Evolutionary conservation across 2,797 vertebrate genomes (phyloP).

Genomic region (Macroramphosus scolopax): DNA sequence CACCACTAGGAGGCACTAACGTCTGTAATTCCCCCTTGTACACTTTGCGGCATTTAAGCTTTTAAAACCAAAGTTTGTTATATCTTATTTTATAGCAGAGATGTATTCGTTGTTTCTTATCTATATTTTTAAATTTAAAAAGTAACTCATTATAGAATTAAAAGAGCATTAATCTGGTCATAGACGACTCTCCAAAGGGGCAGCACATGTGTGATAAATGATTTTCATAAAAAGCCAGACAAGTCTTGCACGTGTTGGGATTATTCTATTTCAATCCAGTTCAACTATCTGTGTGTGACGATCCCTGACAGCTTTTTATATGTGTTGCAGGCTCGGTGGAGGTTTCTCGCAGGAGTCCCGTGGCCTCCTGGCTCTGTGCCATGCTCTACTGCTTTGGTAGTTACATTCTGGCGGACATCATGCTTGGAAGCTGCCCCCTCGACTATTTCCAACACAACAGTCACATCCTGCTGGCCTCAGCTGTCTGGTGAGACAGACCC

Average conservation of each 20-base stretch:
- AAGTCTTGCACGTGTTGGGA: not conserved
- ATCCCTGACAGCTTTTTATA: slow-evolving; percentile 3
- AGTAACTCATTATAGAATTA: no score
- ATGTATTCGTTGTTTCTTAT: no score
- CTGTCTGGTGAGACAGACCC: slow-evolving; percentile 87
- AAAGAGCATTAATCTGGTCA: no score
- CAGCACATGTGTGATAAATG: no score
- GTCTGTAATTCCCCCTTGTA: no score
- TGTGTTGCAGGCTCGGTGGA: slow-evolving; percentile 81
- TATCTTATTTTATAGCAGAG: no score
- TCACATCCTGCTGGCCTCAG: slow-evolving; percentile 91
- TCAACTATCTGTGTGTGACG: not conserved
- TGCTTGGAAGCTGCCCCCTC: slow-evolving; percentile 88
- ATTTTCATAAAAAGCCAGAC: no score
- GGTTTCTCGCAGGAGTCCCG: slow-evolving; percentile 89
- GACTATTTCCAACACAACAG: slow-evolving; percentile 94
- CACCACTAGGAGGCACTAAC: no score
- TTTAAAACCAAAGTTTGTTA: no score
- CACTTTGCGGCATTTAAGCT: no score
- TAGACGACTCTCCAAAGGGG: no score
- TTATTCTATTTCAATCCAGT: not conserved
- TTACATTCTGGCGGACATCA: slow-evolving; percentile 91
- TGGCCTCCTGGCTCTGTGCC: slow-evolving; percentile 95
- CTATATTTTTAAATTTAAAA: no score
- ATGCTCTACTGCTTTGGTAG: slow-evolving; percentile 99